phyloP scores from a whole-genome alignment of 2,113 vertebrate species.

The Platycercus adscitus region DNA sequence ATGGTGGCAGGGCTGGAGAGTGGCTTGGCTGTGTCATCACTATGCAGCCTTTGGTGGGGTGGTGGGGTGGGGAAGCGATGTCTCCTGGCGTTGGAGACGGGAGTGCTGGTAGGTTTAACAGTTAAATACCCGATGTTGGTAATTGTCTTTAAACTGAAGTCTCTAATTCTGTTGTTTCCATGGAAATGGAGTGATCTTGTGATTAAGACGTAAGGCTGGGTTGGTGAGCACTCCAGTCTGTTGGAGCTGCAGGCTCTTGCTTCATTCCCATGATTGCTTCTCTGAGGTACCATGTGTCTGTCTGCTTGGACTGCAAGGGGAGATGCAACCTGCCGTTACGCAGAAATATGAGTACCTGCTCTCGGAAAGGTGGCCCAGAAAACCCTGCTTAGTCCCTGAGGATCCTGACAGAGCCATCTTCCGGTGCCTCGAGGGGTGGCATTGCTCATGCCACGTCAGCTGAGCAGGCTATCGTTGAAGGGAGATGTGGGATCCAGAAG shows the following conservation, averaged over 20 bases:
- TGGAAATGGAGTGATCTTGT: constrained; percentile 49
- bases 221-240: not conserved
- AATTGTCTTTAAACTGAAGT: not conserved
- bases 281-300: fast-evolving
- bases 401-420: not conserved
- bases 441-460: fast-evolving
- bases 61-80: fast-evolving
- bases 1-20: not conserved
- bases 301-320: not conserved
- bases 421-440: fast-evolving
- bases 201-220: constrained; percentile 21
- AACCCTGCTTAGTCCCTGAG: not conserved
- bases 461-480: not conserved
- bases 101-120: not conserved
- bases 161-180: constrained; percentile 64
- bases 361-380: not conserved
- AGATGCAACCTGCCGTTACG: fast-evolving
- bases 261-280: fast-evolving
- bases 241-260: not conserved
- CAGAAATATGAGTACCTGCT: not conserved
- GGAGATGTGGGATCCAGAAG: not conserved
- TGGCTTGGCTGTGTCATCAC: not conserved
- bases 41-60: fast-evolving
- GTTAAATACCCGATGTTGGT: not conserved
- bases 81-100: fast-evolving